phyloP scores from a whole-genome alignment of 2,888 invertebrate genomes.

The Drosophila eohydei region DNA sequence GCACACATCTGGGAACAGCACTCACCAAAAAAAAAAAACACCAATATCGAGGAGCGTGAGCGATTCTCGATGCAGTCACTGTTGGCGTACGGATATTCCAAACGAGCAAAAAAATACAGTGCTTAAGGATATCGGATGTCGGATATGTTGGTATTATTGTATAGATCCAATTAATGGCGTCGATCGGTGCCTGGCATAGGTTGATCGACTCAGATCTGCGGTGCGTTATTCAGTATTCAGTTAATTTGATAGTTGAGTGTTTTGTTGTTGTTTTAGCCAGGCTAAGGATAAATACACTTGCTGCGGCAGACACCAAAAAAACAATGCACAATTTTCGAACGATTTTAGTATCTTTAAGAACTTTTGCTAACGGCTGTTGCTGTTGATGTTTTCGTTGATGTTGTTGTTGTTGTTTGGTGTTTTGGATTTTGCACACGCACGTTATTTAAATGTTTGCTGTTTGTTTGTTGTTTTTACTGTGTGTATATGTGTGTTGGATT shows the following conservation, averaged over 20 bases:
- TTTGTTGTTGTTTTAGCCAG: constrained; percentile 41
- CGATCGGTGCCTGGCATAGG: constrained; percentile 26
- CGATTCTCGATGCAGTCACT: constrained; percentile 27
- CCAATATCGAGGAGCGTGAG: constrained; percentile 41
- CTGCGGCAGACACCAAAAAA: constrained; percentile 55
- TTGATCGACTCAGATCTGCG: constrained; percentile 1
- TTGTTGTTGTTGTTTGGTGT: constrained; percentile 14
- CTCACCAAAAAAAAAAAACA: constrained; percentile 70
- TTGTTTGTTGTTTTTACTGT: constrained; percentile 10
- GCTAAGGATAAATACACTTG: constrained; percentile 38
- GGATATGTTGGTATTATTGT: constrained; percentile 17
- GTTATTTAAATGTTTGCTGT: constrained; percentile 42
- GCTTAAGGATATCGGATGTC: constrained; percentile 21
- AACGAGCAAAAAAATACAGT: constrained; percentile 18
- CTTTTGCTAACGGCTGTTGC: constrained; percentile 28
- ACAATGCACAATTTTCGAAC: constrained; percentile 43
- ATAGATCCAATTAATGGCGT: constrained; percentile 49
- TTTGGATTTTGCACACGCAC: constrained; percentile 46
- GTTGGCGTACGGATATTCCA: constrained; percentile 43
- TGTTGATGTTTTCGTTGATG: constrained; percentile 17
- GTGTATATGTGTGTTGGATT: constrained; percentile 10
- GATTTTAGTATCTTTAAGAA: constrained; percentile 42
- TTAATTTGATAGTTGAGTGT: constrained; percentile 38
- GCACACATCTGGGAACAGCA: constrained; percentile 33
- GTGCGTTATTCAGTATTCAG: constrained; percentile 20